phyloP scores from a whole-genome alignment of 2,888 invertebrate genomes.

The Lochmaea crataegi region DNA sequence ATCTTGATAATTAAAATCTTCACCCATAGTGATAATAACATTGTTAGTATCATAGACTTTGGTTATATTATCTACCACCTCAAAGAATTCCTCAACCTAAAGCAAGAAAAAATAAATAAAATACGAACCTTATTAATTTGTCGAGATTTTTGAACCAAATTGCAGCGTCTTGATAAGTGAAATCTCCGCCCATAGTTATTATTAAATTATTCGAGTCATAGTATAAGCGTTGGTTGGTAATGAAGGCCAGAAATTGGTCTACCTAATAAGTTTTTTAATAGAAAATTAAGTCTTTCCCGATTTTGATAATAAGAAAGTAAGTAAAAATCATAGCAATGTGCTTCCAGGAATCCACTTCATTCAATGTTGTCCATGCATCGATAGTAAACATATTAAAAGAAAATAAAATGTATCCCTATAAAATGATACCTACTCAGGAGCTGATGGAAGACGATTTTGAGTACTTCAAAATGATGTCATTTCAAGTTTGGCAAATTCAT shows the following conservation, averaged over 20 bases:
- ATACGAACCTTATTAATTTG: slow-evolving; percentile 74
- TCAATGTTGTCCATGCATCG: too few relatives aligned
- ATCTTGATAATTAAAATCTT: slow-evolving; percentile 89
- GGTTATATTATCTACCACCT: slow-evolving; percentile 69
- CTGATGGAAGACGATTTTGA: too few relatives aligned
- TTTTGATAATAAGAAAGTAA: too few relatives aligned
- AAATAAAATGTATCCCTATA: too few relatives aligned
- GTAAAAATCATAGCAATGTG: too few relatives aligned
- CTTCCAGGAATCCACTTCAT: too few relatives aligned
- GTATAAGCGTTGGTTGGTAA: slow-evolving; percentile 41
- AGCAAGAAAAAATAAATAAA: slow-evolving; percentile 33
- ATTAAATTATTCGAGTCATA: slow-evolving; percentile 80
- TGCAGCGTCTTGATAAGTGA: slow-evolving; percentile 81
- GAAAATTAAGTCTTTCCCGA: too few relatives aligned
- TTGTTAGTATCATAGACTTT: slow-evolving; percentile 74
- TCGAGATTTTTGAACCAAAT: slow-evolving; percentile 89
- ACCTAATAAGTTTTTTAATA: slow-evolving; percentile 64
- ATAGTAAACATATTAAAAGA: too few relatives aligned
- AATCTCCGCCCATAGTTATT: slow-evolving; percentile 93
- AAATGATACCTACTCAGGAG: too few relatives aligned
- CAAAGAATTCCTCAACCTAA: slow-evolving; percentile 72
- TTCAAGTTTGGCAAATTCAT: too few relatives aligned
- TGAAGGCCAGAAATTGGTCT: slow-evolving; percentile 66
- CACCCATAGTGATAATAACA: slow-evolving; percentile 91
- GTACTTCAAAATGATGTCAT: too few relatives aligned